Evolutionary conservation across 1,140 invertebrate genomes (phyloP), one percentile per base, ranked within the genome.

Genomic region (Caenorhabditis elegans): DNA sequence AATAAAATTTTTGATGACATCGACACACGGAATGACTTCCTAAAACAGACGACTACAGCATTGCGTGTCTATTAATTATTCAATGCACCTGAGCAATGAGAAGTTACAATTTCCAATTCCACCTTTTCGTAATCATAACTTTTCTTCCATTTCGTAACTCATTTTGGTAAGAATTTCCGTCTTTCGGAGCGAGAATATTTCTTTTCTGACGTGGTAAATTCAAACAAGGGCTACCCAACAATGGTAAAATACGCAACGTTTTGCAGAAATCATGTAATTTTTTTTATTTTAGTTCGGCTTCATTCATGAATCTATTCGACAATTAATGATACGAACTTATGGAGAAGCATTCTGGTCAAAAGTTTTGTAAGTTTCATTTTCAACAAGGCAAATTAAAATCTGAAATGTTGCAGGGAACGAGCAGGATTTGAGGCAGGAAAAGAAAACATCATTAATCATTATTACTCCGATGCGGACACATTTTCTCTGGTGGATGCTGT

Each of bases 361-460:
- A 82, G 78, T 86, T 11, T 51, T 86, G 85, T 85, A 55, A 76
- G 84, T 86, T 51, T 47, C 13, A 78, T n/a, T n/a, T n/a, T n/a
- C n/a, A 78, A 70, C 10, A n/a, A 34, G 0, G n/a, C 5, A 19
- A 5, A 22, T 48, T 47, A 19, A 46, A 26, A 76, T 1, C 5
- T 24, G 11, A 49, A 60, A 60, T 19, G 19, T 28, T 31, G 10
- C 15, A 81, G 81, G 49, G 80, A 80, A 51, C 34, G 85, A 48
- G 31, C 86, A 17, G 87, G 87, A 3, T 86, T 88, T 60, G 87
- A 88, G 60, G 78, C 77, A 34, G 87, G 87, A 39, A 88, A 88
- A 51, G 87, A 88, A 65, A 86, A 87, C 47, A 86, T 87, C 36
- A 75, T 86, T 19, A 85, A 86, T 79, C 86, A 87, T 53, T 86